These are phyloP conservation scores for Hippocampus kuda DNA, from an alignment of 2,797 vertebrate species.

Conservation along the genomic window DNA sequence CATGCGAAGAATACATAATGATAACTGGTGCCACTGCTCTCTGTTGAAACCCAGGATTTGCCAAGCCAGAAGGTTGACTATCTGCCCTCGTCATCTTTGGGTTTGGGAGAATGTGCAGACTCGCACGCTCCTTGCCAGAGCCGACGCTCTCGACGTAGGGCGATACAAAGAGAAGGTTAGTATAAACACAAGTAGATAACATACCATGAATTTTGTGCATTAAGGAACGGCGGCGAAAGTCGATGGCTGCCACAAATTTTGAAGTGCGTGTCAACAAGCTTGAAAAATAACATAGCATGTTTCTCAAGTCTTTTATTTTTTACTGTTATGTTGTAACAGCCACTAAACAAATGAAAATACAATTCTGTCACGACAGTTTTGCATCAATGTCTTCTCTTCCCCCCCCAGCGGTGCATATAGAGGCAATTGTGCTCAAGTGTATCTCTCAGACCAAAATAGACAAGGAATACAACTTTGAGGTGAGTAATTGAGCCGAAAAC, in stretches of 20 bases:
- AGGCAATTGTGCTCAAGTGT: conserved; percentile 56
- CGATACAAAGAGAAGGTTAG: conserved; percentile 53
- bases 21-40: not conserved
- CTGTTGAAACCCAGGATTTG: conserved; percentile 28
- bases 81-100: conserved; percentile 22
- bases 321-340: no score
- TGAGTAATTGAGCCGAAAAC: conserved; percentile 15
- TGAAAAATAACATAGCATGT: no score
- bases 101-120: conserved; percentile 36
- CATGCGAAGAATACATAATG: not conserved
- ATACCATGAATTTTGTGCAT: not conserved
- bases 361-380: not conserved
- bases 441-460: conserved; percentile 51
- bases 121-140: conserved; percentile 39
- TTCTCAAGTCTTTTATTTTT: no score
- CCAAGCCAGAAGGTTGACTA: conserved; percentile 38
- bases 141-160: conserved; percentile 36
- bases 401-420: conserved; percentile 59
- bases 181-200: not conserved
- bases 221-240: no score
- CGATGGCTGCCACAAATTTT: no score
- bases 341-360: not conserved
- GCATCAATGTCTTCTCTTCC: conserved; percentile 3
- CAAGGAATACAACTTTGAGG: conserved; percentile 67
- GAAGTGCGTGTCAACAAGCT: no score